Conservation (phyloP, 2,113 vertebrate species). For the Sylvietta virens region DNA sequence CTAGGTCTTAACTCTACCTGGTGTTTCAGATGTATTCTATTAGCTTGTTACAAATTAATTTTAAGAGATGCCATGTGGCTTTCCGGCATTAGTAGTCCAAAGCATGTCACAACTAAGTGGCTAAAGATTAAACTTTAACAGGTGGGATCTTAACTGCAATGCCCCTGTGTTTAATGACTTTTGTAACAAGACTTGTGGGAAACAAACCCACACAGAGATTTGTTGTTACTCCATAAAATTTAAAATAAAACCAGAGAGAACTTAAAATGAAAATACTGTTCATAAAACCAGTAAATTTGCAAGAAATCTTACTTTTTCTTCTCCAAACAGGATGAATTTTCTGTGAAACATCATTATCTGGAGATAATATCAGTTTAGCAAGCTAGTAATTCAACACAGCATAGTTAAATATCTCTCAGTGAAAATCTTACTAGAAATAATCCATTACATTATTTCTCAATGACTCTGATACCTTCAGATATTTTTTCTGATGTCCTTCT, state of each 20-base stretch:
- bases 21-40: not conserved
- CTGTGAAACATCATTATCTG: not conserved
- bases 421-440: not conserved
- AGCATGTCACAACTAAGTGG: not conserved
- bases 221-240: not conserved
- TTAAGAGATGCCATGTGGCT: not conserved
- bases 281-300: not conserved
- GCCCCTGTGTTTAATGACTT: not conserved
- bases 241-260: not conserved
- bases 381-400: not conserved
- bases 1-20: not conserved
- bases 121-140: constrained; percentile 18
- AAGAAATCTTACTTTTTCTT: not conserved
- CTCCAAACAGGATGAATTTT: not conserved
- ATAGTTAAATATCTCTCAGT: not conserved
- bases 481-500: not conserved
- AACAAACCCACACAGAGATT: not conserved
- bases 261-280: not conserved
- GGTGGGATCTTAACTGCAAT: not conserved
- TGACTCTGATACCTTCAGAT: not conserved
- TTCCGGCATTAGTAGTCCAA: not conserved
- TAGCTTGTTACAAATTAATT: not conserved
- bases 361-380: not conserved
- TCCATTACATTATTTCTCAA: not conserved
- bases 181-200: not conserved